These are phyloP conservation scores for Paralvinella palmiformis DNA, from an alignment of 1,140 invertebrate species.

Conservation along the genomic window DNA sequence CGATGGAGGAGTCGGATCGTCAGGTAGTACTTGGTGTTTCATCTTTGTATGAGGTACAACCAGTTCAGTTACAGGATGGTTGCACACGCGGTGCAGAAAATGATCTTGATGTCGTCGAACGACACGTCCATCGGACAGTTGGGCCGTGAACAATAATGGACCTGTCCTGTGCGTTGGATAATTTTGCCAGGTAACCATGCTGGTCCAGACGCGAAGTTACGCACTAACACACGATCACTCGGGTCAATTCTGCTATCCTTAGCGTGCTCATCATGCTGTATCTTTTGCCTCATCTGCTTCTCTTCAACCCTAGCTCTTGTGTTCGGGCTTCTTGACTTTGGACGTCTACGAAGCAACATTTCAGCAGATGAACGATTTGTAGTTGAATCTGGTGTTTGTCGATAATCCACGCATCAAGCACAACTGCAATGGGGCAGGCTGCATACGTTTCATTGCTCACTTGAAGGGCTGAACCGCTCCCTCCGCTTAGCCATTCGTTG, in stretches of 20 bases:
- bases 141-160: not conserved
- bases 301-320: not conserved
- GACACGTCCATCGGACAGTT: not conserved
- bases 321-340: constrained; percentile 3
- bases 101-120: no score
- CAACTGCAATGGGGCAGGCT: not conserved
- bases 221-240: not conserved
- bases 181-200: not conserved
- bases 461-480: no score
- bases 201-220: not conserved
- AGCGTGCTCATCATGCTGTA: constrained; percentile 2
- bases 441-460: no score
- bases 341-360: constrained; percentile 2
- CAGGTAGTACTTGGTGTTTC: no score
- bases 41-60: no score
- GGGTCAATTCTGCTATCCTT: not conserved
- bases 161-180: not conserved
- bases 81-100: no score
- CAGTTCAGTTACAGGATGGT: no score
- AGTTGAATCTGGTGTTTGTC: not conserved
- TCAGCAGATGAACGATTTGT: not conserved
- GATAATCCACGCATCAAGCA: constrained; percentile 1
- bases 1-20: no score
- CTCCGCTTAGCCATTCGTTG: no score
- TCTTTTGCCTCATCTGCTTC: not conserved